These are phyloP conservation scores for Hycleus cichorii DNA, from an alignment of 1,140 invertebrate genomes.

Conservation along the genomic window DNA sequence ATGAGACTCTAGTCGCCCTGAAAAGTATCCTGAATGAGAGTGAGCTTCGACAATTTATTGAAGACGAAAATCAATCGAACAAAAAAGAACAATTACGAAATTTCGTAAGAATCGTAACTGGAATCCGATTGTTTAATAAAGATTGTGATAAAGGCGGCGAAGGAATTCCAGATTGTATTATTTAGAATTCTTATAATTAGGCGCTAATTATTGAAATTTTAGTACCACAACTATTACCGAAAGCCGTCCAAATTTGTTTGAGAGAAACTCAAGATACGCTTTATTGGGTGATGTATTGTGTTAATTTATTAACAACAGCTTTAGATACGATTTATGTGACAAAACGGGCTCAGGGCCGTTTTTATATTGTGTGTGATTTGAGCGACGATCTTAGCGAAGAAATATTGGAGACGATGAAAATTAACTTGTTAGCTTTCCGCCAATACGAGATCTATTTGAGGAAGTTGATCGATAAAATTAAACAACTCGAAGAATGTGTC, in stretches of 20 bases:
- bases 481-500: constrained; percentile 45
- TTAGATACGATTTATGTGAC: constrained; percentile 43
- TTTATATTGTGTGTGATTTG: constrained; percentile 4
- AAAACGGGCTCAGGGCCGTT: constrained; percentile 28
- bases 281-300: constrained; percentile 50
- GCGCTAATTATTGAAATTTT: constrained; percentile 1
- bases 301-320: constrained; percentile 53
- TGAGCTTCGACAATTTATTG: constrained; percentile 58
- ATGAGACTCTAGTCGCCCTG: constrained; percentile 56
- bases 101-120: constrained; percentile 52
- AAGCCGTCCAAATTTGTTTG: constrained; percentile 47
- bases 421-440: constrained; percentile 47
- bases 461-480: constrained; percentile 49
- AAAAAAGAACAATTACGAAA: constrained; percentile 45
- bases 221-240: constrained; percentile 56
- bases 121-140: constrained; percentile 60
- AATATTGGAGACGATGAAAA: constrained; percentile 46
- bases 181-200: constrained; percentile 24
- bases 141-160: constrained; percentile 58
- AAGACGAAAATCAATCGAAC: constrained; percentile 42
- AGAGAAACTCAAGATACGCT: constrained; percentile 47
- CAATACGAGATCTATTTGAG: constrained; percentile 56
- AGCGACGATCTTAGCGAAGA: constrained; percentile 26
- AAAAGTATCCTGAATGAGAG: constrained; percentile 65
- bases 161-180: constrained; percentile 55